Base-by-base conservation (phyloP, 1,140 invertebrate species). In the Oscheius sp. region DNA sequence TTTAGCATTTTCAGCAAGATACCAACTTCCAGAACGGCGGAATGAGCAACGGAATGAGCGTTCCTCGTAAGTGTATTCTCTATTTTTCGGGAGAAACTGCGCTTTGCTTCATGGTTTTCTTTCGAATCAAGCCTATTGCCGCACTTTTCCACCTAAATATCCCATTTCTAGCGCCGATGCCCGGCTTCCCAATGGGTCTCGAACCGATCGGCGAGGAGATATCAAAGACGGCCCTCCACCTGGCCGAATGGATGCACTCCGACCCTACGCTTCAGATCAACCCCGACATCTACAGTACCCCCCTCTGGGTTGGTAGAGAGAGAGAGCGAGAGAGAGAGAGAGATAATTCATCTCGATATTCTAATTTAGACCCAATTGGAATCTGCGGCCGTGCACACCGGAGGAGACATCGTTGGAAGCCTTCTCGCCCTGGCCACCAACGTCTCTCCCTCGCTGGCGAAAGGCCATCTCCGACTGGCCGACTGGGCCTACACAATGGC, bases 381-480 rank as follows among this genome's bases (percentile, higher is more conserved):
- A 7, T 13, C 49, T 26, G 49, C 7, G 7, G 49, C 28, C 7
- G 15, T 15, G 7, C 7, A 26, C 18, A 7, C 35, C 1, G 1
- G 61, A 32, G 61, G 61, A 7, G 36, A 63, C 1, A n/a, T n/a
- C 20, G 18, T 49, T 42, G 64, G 64, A 46, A 32, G 23, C 38
- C 73, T 75, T 2, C 58, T 65, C 42, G 20, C 45, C 23, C 65
- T 75, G 61, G 58, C 73, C 1, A n/a, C 73, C 26, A 29, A 70
- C 23, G 55, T 73, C 3, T 52, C 49, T 35, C 68, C 74, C 15
- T 29, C 64, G 2, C 38, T 73, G 2, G 68, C 61, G 2, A 78
- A 78, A 31, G 62, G 62, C n/a, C 76, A 86, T 69, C 67, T 84
- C 34, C 70, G 77, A 61, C 76, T 87, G 28, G 79, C 75, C 75